These are phyloP conservation scores for Exocentrus adspersus DNA, from an alignment of 2,888 invertebrate species.

Conservation along the genomic window DNA sequence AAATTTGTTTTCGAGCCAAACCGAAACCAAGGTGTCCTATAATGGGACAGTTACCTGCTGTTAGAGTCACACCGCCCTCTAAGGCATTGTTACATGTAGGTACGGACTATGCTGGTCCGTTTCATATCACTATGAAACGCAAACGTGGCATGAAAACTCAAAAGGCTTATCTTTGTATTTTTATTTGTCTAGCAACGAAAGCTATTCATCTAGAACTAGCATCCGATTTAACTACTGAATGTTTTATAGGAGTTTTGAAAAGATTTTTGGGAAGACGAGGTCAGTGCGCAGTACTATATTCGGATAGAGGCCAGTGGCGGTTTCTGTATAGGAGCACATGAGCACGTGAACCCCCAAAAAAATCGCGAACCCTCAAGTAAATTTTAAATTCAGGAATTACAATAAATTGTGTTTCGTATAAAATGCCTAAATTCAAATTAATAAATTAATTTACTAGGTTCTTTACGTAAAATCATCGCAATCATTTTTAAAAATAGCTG, in stretches of 20 bases:
- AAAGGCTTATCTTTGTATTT: slow-evolving; percentile 6
- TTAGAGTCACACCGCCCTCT: slow-evolving; percentile 12
- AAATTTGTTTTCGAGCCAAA: slow-evolving; percentile 21
- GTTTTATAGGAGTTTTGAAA: slow-evolving; percentile 20
- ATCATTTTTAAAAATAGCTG: too few relatives aligned
- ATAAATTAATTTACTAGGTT: too few relatives aligned
- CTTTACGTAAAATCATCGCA: too few relatives aligned
- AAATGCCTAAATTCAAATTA: too few relatives aligned
- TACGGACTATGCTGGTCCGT: slow-evolving; percentile 21
- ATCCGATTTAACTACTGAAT: slow-evolving; percentile 15
- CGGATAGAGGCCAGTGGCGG: slow-evolving; percentile 21
- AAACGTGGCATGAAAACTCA: slow-evolving; percentile 10
- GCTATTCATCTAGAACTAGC: slow-evolving; percentile 22
- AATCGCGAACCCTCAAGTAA: too few relatives aligned
- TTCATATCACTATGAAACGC: neutral
- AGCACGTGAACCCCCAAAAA: too few relatives aligned
- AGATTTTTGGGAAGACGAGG: slow-evolving; percentile 18
- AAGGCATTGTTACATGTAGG: slow-evolving; percentile 24
- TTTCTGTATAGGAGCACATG: too few relatives aligned
- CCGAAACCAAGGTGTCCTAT: slow-evolving; percentile 25
- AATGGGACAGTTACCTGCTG: slow-evolving; percentile 23
- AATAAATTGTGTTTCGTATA: too few relatives aligned
- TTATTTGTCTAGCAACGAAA: slow-evolving; percentile 19
- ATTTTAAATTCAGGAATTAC: too few relatives aligned
- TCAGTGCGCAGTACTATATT: slow-evolving; percentile 6